Evolutionary conservation across 1,140 invertebrate species (phyloP).

Genomic region (Nilaparvata lugens): DNA sequence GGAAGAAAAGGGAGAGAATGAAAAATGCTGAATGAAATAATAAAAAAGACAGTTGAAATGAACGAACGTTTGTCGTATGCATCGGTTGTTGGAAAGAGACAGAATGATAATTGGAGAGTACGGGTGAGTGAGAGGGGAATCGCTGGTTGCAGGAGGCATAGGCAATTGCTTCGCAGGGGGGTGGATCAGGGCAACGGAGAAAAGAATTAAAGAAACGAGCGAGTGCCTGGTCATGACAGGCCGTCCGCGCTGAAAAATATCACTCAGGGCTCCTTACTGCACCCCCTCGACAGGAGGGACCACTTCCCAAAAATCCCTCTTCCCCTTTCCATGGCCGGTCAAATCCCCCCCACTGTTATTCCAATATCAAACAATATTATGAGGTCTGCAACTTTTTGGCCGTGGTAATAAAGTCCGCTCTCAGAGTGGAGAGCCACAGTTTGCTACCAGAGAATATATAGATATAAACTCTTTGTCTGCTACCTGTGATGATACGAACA

Average conservation of each 20-base stretch:
- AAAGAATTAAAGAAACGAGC: constrained; percentile 3
- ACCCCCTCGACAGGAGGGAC: background rate
- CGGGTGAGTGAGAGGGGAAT: too few relatives aligned
- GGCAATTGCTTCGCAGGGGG: too few relatives aligned
- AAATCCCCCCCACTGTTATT: background rate
- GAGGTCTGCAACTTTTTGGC: background rate
- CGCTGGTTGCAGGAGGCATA: too few relatives aligned
- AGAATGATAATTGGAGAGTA: background rate
- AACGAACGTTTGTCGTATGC: background rate
- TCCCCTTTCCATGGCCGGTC: background rate
- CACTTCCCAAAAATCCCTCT: background rate
- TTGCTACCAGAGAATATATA: too few relatives aligned
- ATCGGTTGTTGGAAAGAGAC: background rate
- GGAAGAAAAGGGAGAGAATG: too few relatives aligned
- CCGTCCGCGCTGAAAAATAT: constrained; percentile 2
- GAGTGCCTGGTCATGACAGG: background rate
- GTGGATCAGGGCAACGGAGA: background rate
- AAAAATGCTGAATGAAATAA: too few relatives aligned
- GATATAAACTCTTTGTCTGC: too few relatives aligned
- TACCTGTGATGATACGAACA: too few relatives aligned
- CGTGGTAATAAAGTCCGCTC: background rate
- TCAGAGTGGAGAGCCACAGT: too few relatives aligned
- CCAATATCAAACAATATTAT: constrained; percentile 4
- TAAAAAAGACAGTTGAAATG: constrained; percentile 3
- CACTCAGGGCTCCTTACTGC: background rate